Evolutionary conservation across 2,888 invertebrate species (phyloP), one percentile per base, ranked within the genome.

Genomic region (Euplagia quadripunctaria): DNA sequence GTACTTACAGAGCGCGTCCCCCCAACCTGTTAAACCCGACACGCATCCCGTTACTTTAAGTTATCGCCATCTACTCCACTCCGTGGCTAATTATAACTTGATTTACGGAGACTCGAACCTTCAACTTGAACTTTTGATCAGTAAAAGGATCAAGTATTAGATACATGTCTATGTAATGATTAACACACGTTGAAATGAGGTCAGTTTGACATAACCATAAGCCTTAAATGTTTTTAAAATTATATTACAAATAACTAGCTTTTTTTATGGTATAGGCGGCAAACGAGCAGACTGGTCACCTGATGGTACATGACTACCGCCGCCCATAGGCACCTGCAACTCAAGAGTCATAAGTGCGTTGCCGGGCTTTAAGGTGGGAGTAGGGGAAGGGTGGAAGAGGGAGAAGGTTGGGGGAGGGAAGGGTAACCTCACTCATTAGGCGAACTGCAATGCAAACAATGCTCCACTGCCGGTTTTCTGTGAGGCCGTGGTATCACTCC

Each of bases 1-100:
- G 67, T 67, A 64, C 5, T 43, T 58, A 8, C 72, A 51, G 68
- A 76, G 68, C 73, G 65, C 70, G 65, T 42, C 31, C 20, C n/a
- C n/a, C 31, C 17, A 78, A 81, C 81, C 76, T 73, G 81, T 75
- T 68, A 20, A 74, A 81, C 80, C 42, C 55, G 80, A 55, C 76
- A 78, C 43, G 4, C 64, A 61, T 74, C 69, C 82, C 80, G 81
- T 81, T 81, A 81, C 67, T 0, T 66, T 64, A 66, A 78, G 71
- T 76, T 76, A 81, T 78, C 76, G 70, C 69, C 69, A 81, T 73
- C 71, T 51, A 63, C 61, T 68, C 68, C 68, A 66, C 43, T 78
- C 71, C 58, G 66, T 74, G 65, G 71, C 80, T 81, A 80, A 78
- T 73, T 78, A 81, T 81, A 81, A 55, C 43, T 52, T 58, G 71